phyloP scores from a whole-genome alignment of 2,888 invertebrate genomes.

The Anaspis maculata region DNA sequence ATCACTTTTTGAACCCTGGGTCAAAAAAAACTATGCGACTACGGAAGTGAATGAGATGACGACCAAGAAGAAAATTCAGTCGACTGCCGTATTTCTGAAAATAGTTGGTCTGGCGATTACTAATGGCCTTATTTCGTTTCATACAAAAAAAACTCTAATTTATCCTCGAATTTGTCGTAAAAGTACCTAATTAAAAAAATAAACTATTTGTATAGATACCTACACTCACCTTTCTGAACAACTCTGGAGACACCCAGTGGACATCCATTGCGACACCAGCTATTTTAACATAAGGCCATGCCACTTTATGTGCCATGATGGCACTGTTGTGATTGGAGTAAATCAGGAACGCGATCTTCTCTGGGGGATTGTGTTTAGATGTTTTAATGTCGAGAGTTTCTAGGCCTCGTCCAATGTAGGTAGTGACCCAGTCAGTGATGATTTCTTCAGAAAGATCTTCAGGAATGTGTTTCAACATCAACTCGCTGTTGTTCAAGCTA shows the following conservation, averaged over 20 bases:
- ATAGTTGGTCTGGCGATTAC: no score
- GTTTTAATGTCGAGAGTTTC: constrained; percentile 7
- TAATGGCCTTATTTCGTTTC: no score
- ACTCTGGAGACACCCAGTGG: constrained; percentile 22
- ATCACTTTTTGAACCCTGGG: no score
- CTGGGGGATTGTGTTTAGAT: constrained; percentile 3
- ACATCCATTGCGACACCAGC: constrained; percentile 13
- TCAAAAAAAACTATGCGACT: no score
- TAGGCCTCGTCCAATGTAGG: constrained; percentile 16
- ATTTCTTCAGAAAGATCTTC: constrained; percentile 7
- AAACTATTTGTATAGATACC: constrained; percentile 1
- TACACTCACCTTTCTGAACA: constrained; percentile 15
- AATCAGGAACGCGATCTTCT: constrained; percentile 15
- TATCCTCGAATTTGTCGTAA: no score
- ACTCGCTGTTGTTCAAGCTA: constrained; percentile 70
- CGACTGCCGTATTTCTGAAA: no score
- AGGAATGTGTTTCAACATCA: constrained; percentile 51
- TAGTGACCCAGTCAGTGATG: constrained; percentile 4
- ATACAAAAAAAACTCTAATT: no score
- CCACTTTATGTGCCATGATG: constrained; percentile 18
- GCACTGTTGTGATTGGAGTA: constrained; percentile 22
- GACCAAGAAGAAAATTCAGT: no score
- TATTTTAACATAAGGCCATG: constrained; percentile 17
- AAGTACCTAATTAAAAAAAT: neutral
- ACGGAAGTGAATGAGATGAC: no score